These are phyloP conservation scores for Noctuana brunneofusca DNA, from an alignment of 2,888 invertebrate species.

Conservation along the genomic window DNA sequence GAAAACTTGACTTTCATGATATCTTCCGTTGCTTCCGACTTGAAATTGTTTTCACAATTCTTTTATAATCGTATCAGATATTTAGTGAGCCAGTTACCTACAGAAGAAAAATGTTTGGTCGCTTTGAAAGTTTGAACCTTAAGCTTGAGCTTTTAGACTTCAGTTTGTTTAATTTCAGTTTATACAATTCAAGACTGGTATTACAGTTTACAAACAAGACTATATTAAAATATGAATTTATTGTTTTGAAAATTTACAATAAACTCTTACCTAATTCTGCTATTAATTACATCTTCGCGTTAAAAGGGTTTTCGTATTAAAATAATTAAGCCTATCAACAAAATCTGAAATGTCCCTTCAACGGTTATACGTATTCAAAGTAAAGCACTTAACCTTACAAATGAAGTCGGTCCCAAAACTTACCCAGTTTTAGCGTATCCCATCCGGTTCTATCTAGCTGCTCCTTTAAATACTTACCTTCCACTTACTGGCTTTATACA, in stretches of 20 bases:
- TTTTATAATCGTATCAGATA: conserved; percentile 29
- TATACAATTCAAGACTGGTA: background rate
- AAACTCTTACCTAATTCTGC: background rate
- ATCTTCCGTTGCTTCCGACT: conserved; percentile 4
- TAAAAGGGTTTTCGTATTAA: background rate
- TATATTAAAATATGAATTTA: too few species aligned
- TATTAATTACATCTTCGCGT: background rate
- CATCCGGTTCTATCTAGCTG: background rate
- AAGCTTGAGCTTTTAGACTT: background rate
- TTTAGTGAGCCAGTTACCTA: conserved; percentile 32
- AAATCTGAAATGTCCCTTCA: background rate
- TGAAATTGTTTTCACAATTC: conserved; percentile 29
- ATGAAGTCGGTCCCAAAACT: background rate
- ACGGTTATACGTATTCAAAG: background rate
- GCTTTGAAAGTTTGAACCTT: background rate
- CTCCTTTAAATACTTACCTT: background rate
- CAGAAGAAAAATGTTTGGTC: background rate
- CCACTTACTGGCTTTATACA: background rate
- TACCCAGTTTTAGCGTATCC: background rate
- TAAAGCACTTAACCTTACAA: background rate
- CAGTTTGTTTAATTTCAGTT: background rate
- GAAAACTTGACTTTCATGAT: background rate
- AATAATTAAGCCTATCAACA: background rate
- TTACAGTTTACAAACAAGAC: too few species aligned
- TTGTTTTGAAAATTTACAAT: too few species aligned